Percentiles rank a stretch among this genome's conserved stretches.
Evolutionary conservation across 2,113 vertebrate genomes (phyloP).

Genomic region (Nothoprocta perdicaria): DNA sequence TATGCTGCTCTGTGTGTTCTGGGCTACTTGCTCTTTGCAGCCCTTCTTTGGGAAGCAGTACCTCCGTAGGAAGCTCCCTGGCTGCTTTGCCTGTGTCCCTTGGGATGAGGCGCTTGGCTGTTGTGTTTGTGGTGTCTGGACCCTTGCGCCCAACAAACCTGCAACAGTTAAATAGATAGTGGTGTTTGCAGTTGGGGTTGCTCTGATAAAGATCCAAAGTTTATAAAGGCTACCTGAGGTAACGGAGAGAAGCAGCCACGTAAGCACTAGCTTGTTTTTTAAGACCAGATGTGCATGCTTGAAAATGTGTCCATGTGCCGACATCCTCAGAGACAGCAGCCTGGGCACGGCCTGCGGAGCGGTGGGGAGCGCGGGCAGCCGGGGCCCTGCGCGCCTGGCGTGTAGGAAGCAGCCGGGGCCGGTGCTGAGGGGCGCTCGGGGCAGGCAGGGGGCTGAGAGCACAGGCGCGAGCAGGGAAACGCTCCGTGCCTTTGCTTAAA

Average conservation of each 20-base stretch:
- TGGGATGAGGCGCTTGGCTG: not conserved
- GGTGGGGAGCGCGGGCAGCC: too few species aligned
- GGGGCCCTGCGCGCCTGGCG: not conserved
- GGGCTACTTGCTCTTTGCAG: not conserved
- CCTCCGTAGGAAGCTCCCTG: not conserved
- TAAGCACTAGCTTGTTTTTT: not conserved
- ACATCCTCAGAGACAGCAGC: not conserved
- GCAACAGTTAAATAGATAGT: not conserved
- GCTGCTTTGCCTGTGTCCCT: not conserved
- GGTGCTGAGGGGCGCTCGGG: not conserved
- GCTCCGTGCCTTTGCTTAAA: not conserved
- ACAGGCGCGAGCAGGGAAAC: not conserved
- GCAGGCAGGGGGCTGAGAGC: not conserved
- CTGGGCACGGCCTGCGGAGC: not conserved
- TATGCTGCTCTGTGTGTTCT: constrained; percentile 30
- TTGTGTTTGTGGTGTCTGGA: not conserved
- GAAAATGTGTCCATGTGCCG: not conserved
- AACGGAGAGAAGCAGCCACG: not conserved
- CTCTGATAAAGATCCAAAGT: not conserved
- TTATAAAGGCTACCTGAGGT: not conserved
- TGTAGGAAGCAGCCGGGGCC: not conserved
- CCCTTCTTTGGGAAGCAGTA: not conserved
- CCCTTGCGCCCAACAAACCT: not conserved
- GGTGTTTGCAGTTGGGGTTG: not conserved
- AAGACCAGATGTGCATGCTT: not conserved